phyloP scores from a whole-genome alignment of 2,113 vertebrate genomes.

The Anolis sagrei region DNA sequence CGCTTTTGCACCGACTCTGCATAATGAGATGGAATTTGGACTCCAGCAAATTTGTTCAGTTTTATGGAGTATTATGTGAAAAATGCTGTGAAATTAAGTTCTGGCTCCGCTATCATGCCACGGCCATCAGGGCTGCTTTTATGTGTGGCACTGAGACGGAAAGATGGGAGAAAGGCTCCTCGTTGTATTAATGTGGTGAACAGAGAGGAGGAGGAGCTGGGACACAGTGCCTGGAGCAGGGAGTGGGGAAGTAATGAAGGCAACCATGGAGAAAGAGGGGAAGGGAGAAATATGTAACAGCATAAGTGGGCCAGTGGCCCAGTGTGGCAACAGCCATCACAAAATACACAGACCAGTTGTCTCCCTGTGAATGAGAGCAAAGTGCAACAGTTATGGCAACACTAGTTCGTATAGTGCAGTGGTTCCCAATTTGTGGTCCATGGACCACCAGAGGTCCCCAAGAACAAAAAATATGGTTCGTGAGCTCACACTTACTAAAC shows the following conservation, averaged over 20 bases:
- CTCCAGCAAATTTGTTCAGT: conserved; percentile 61
- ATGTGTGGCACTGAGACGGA: conserved; percentile 37
- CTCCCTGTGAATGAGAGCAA: background rate
- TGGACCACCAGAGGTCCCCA: too few species aligned
- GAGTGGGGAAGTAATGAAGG: background rate
- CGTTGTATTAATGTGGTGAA: conserved; percentile 38
- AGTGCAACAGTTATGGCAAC: background rate
- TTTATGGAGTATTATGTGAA: conserved; percentile 59
- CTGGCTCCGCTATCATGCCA: conserved; percentile 59
- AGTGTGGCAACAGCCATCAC: background rate
- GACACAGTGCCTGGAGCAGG: conserved; percentile 29
- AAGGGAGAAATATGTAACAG: conserved; percentile 15
- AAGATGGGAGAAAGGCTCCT: conserved; percentile 44
- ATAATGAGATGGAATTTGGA: conserved; percentile 65
- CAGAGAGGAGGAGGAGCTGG: conserved; percentile 41
- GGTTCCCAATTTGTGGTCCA: too few species aligned
- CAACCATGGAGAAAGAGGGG: conserved; percentile 17
- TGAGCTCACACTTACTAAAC: too few species aligned
- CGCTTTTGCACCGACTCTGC: conserved; percentile 46
- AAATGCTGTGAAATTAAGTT: conserved; percentile 66
- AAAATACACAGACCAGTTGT: background rate
- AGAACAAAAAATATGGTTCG: too few species aligned
- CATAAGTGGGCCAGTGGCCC: background rate
- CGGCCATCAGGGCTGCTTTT: conserved; percentile 53
- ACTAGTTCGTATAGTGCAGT: too few species aligned